These are phyloP conservation scores for Morus bassanus DNA, from an alignment of 2,797 vertebrate species.

Conservation along the genomic window DNA sequence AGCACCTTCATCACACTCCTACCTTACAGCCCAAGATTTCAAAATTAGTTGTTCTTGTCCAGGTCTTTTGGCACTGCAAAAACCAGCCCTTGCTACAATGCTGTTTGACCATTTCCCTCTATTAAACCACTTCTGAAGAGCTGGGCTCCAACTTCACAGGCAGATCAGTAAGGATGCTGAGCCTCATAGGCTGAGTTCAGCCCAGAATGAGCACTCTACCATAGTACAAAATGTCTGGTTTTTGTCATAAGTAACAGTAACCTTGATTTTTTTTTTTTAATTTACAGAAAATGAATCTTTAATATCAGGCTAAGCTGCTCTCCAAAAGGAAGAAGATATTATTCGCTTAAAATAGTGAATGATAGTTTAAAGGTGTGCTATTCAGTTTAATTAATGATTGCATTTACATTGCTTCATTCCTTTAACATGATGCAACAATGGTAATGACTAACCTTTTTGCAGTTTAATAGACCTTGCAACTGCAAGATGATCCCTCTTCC, in stretches of 20 bases:
- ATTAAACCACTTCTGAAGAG: not conserved
- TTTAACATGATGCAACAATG: not conserved
- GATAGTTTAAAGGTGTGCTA: not conserved
- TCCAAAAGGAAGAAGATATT: not conserved
- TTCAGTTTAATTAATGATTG: not conserved
- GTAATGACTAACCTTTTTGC: not conserved
- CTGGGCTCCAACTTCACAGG: not conserved
- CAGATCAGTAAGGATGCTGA: not conserved
- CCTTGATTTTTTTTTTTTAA: not conserved
- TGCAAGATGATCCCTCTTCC: not conserved
- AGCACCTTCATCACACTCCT: not conserved
- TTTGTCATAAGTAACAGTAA: not conserved
- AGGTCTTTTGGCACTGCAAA: not conserved
- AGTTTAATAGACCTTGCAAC: conserved; percentile 13
- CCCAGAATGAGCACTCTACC: not conserved
- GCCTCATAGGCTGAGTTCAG: not conserved
- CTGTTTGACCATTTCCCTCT: not conserved
- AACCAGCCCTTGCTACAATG: not conserved
- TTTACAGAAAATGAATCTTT: not conserved
- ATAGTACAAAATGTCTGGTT: not conserved
- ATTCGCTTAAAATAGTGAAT: not conserved
- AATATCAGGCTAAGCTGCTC: not conserved
- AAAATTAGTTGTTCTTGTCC: not conserved
- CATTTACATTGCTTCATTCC: not conserved
- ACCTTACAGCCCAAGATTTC: not conserved